phyloP scores from a whole-genome alignment of 2,113 vertebrate species.

The Zingel zingel region DNA sequence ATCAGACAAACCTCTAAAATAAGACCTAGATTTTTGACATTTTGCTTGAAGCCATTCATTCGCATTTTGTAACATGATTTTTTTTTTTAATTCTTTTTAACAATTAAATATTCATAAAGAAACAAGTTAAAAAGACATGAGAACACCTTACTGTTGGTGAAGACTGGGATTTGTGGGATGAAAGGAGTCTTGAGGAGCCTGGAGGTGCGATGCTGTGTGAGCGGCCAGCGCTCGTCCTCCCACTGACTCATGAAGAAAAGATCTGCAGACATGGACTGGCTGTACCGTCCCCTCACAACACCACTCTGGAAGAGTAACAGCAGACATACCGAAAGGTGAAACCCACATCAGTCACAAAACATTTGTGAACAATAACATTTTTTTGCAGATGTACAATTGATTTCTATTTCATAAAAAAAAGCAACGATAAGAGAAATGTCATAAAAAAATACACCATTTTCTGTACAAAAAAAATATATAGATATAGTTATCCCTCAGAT shows the following conservation, averaged over 20 bases:
- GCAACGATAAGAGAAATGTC: background rate
- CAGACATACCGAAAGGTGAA: background rate
- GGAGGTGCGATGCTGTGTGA: conserved; percentile 66
- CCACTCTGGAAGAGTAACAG: conserved; percentile 47
- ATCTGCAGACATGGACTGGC: conserved; percentile 53
- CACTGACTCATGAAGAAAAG: conserved; percentile 68
- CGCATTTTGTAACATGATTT: background rate
- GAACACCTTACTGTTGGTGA: conserved; percentile 60
- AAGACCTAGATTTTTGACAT: background rate
- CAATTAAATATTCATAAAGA: background rate
- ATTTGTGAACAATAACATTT: background rate
- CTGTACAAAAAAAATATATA: background rate
- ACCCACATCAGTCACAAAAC: background rate
- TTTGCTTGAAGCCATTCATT: background rate
- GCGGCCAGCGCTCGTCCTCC: conserved; percentile 66
- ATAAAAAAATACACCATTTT: background rate
- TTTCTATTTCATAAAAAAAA: background rate
- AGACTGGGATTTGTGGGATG: conserved; percentile 41
- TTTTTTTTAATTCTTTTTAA: background rate
- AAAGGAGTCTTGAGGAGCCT: conserved; percentile 55
- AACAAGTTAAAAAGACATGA: background rate
- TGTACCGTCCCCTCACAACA: conserved; percentile 61
- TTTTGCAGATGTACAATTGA: background rate
- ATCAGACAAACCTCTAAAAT: background rate
- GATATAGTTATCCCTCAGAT: background rate